Conservation (phyloP, 2,113 vertebrate species). For the Nycticryphes semicollaris region DNA sequence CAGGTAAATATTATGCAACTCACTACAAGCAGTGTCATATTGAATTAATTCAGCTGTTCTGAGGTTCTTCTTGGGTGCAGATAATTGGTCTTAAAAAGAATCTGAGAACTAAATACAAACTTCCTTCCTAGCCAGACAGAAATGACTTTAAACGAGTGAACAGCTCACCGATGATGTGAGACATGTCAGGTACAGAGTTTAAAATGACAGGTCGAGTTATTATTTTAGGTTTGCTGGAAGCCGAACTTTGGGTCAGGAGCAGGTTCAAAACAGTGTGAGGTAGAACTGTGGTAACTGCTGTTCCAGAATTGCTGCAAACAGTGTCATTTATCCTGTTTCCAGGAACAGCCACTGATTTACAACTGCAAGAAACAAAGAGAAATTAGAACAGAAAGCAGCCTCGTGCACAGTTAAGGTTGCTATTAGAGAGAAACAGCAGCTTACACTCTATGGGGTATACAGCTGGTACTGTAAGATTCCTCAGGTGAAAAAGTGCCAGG, state of each 20-base stretch:
- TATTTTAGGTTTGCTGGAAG: neutral
- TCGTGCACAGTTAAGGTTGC: neutral
- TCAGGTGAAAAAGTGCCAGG: slow-evolving; percentile 65
- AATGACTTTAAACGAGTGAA: neutral
- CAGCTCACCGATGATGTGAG: neutral
- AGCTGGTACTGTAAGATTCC: slow-evolving; percentile 51
- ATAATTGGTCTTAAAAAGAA: neutral
- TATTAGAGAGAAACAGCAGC: neutral
- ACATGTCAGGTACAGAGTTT: neutral
- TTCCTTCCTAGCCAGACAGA: neutral
- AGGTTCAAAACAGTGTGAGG: neutral
- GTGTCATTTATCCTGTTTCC: slow-evolving; percentile 50
- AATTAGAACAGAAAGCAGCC: neutral
- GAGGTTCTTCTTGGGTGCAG: neutral
- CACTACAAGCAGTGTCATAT: neutral
- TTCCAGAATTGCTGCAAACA: neutral
- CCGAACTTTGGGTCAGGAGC: neutral
- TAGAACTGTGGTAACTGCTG: neutral
- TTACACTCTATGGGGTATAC: slow-evolving; percentile 65
- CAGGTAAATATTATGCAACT: neutral
- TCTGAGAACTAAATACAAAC: neutral
- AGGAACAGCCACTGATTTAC: slow-evolving; percentile 32
- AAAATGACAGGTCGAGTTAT: neutral
- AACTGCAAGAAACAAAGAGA: slow-evolving; percentile 27
- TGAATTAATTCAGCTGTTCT: neutral